Evolutionary conservation across 2,888 invertebrate species (phyloP), one percentile per base, ranked within the genome.

Genomic region (Noctua comes): DNA sequence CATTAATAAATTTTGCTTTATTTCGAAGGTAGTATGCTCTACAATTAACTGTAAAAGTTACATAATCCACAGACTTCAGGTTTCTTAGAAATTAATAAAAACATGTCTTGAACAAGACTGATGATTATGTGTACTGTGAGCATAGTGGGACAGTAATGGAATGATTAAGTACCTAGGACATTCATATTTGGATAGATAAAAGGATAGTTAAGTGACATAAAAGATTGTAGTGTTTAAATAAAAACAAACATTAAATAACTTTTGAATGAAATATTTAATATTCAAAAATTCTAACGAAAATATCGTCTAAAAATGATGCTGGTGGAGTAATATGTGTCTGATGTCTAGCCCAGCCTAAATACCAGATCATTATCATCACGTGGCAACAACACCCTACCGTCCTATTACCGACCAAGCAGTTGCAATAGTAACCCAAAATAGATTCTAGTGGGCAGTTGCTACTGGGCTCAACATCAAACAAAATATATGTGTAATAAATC

Each of bases 231-330:
- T 62, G 62, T 62, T 64, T 21, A 31, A 64, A 31, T 31, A 64
- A 64, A 31, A 31, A 46, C 64, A 36, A 64, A 64, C 31, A 31
- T 8, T 36, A 21, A 64, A 21, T 11, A 43, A 64, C 10, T 3
- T 64, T 7, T 64, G 21, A 64, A 64, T 64, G 31, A 64, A 64
- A 64, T 64, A 64, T 64, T 64, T n/a, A 64, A 64, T 64, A 64
- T 64, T 36, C 31, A 64, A 64, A 10, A 18, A 64, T 64, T 64
- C 64, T 64, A 10, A 64, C 64, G 10, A 64, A 3, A 64, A 64
- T 31, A 21, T 64, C 64, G 64, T 64, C 3, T 64, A 64, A 64
- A 64, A 64, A 64, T 36, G 64, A 64, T 64, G 64, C 64, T 64
- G 64, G 64, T 2, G 64, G 64, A 5, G 64, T 31, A 64, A 64